Percentiles rank a stretch among this genome's conserved stretches.
phyloP scores from a whole-genome alignment of 1,140 invertebrate species.

The Saccostrea glomerata region DNA sequence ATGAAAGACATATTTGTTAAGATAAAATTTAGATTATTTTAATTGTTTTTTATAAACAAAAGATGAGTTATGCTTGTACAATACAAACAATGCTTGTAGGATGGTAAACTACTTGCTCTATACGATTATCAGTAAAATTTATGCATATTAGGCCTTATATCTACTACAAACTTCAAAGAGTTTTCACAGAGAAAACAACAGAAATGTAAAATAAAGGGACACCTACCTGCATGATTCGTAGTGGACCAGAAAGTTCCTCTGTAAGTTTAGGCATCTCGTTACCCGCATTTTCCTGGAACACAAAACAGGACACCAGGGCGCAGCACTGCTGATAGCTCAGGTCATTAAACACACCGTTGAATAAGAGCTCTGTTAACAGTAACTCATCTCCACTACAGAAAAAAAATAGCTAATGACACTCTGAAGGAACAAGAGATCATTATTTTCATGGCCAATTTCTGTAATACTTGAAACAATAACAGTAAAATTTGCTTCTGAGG shows the following conservation, averaged over 20 bases:
- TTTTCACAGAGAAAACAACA: too few relatives aligned
- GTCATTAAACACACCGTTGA: conserved; percentile 96
- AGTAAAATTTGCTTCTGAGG: too few relatives aligned
- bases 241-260: conserved; percentile 91
- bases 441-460: too few relatives aligned
- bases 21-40: too few relatives aligned
- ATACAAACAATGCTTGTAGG: too few relatives aligned
- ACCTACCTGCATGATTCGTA: conserved; percentile 89
- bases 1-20: neutral
- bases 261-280: conserved; percentile 89
- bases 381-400: conserved; percentile 94
- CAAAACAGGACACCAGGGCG: conserved; percentile 96
- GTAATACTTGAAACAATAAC: too few relatives aligned
- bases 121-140: neutral
- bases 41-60: too few relatives aligned
- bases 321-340: conserved; percentile 90
- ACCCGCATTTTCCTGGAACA: conserved; percentile 95
- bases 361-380: conserved; percentile 98
- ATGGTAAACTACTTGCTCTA: too few relatives aligned
- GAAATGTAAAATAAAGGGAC: neutral
- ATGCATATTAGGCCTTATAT: too few relatives aligned
- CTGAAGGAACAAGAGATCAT: too few relatives aligned
- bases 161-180: too few relatives aligned
- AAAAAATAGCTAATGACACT: conserved; percentile 23
- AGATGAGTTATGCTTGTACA: too few relatives aligned